These are phyloP conservation scores for Columba guinea DNA, from an alignment of 2,797 vertebrate genomes.

Conservation along the genomic window DNA sequence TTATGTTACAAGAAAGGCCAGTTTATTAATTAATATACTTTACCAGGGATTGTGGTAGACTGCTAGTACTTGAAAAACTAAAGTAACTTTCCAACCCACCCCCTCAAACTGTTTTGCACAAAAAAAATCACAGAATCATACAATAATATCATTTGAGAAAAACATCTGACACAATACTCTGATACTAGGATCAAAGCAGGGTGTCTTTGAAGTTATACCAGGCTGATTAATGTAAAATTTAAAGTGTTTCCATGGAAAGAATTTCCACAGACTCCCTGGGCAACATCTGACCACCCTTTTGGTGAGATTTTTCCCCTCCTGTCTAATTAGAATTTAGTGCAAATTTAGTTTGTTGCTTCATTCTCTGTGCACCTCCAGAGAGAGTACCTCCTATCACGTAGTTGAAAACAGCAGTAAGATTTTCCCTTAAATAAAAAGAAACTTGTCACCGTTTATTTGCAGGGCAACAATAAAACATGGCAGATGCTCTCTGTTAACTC, in stretches of 20 bases:
- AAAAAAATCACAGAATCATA: not conserved
- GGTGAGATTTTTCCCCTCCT: fast-evolving
- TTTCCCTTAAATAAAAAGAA: not conserved
- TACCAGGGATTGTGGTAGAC: not conserved
- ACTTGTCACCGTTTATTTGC: not conserved
- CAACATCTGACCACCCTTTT: not conserved
- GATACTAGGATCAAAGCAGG: not conserved
- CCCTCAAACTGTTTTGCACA: not conserved
- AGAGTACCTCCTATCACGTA: not conserved
- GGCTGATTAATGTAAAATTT: not conserved
- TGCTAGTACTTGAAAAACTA: not conserved
- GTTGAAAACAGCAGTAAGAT: not conserved
- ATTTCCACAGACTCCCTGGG: not conserved
- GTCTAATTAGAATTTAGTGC: not conserved
- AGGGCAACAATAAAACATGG: no score
- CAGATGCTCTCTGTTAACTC: no score
- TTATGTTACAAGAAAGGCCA: not conserved
- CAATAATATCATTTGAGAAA: not conserved
- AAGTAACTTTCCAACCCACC: not conserved
- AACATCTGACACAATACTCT: not conserved
- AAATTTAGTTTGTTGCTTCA: not conserved
- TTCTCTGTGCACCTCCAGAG: not conserved
- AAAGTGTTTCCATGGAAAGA: not conserved
- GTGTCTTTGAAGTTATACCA: not conserved
- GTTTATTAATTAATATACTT: not conserved